Evolutionary conservation across 2,888 invertebrate genomes (phyloP).

Genomic region (Molanna angustata): DNA sequence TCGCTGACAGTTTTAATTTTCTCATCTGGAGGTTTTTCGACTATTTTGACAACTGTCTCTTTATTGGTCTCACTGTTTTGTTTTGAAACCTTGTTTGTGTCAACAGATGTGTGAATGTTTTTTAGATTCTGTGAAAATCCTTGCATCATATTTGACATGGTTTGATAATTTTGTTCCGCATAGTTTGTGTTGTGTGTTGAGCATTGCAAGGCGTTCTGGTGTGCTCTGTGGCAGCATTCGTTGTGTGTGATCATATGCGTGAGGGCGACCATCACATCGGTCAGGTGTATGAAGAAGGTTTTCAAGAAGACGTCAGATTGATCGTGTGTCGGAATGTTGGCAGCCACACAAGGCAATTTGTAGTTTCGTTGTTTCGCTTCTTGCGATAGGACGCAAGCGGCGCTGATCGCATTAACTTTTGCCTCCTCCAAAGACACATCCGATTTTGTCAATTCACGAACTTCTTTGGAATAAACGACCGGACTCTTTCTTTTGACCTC

Average conservation of each 20-base stretch:
- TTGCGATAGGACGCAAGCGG: conserved; percentile 38
- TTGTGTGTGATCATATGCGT: conserved; percentile 40
- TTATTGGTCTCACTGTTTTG: not conserved
- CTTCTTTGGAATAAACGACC: conserved; percentile 15
- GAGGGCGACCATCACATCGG: conserved; percentile 51
- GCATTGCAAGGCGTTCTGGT: not conserved
- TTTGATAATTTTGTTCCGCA: conserved; percentile 11
- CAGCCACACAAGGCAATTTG: conserved; percentile 23
- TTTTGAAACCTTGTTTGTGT: not conserved
- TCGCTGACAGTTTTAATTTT: not conserved
- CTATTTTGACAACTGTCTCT: not conserved
- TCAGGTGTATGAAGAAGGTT: conserved; percentile 50
- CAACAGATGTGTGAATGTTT: conserved; percentile 1
- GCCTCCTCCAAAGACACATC: conserved; percentile 23
- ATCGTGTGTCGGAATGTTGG: conserved; percentile 15
- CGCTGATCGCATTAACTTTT: conserved; percentile 28
- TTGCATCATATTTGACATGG: conserved; percentile 8
- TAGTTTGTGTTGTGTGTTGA: conserved; percentile 2
- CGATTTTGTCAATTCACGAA: conserved; percentile 7
- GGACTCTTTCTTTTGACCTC: conserved; percentile 5
- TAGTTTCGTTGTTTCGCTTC: conserved; percentile 35
- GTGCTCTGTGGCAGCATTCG: conserved; percentile 8
- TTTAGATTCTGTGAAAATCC: conserved; percentile 11
- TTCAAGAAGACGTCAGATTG: conserved; percentile 42
- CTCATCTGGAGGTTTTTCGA: conserved; percentile 14